Conservation (phyloP, 2,113 vertebrate species). For the Neodon shergylaensis region DNA sequence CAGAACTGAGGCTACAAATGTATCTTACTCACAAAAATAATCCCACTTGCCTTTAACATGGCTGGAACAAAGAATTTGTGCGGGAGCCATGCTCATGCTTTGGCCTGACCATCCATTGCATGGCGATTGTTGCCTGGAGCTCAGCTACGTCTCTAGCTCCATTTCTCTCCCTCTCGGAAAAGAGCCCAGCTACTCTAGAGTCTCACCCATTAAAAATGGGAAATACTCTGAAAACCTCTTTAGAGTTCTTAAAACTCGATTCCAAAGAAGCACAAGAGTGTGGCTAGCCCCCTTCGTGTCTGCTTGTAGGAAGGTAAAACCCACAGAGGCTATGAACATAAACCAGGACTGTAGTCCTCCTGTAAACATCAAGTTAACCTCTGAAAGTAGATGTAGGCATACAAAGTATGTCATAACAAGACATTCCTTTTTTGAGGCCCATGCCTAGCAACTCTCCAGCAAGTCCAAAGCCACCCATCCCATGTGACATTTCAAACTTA, state of each 20-base stretch:
- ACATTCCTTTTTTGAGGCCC: neutral
- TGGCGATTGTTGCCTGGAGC: fast-evolving
- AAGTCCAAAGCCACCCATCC: neutral
- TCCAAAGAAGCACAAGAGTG: neutral
- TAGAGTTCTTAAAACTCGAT: neutral
- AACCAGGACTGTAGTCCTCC: too few species aligned
- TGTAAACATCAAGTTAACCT: neutral
- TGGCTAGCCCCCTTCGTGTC: neutral
- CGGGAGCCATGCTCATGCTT: fast-evolving
- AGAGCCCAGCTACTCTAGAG: neutral
- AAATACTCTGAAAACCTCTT: neutral
- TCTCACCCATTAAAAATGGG: neutral
- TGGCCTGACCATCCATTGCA: fast-evolving
- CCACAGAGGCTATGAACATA: neutral
- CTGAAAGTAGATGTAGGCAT: neutral
- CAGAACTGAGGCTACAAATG: constrained; percentile 65
- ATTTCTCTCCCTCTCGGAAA: neutral
- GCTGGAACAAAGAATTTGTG: neutral
- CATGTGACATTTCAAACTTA: neutral
- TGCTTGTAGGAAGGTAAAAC: neutral
- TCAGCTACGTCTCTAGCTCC: neutral
- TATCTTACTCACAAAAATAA: constrained; percentile 61
- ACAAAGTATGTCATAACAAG: neutral
- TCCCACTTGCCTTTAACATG: constrained; percentile 13
- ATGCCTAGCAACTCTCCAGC: neutral